Evolutionary conservation across 2,797 vertebrate genomes (phyloP).

Genomic region (Pseudochromis fuscus): DNA sequence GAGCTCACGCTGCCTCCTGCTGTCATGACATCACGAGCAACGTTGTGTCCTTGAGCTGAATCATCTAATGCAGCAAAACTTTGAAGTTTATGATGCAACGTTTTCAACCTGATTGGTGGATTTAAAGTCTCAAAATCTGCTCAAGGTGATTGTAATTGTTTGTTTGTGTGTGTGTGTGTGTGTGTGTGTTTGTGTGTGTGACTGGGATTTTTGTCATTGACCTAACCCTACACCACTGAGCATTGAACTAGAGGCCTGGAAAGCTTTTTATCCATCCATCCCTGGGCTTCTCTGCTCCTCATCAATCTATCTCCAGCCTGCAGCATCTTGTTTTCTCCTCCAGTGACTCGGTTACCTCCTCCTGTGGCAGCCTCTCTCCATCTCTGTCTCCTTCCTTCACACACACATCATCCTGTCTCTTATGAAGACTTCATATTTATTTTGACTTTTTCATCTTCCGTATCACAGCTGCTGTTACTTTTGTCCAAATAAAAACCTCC

Average conservation of each 20-base stretch:
- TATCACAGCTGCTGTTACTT: not conserved
- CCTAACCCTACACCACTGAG: constrained; percentile 58
- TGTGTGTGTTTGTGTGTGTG: constrained; percentile 12
- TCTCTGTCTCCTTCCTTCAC: not conserved
- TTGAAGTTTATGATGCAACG: constrained; percentile 28
- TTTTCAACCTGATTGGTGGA: constrained; percentile 14
- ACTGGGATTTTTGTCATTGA: constrained; percentile 45
- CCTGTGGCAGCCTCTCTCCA: constrained; percentile 4
- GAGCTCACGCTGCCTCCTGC: constrained; percentile 1
- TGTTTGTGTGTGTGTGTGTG: constrained; percentile 15
- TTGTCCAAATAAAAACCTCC: not conserved
- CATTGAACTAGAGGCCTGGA: constrained; percentile 55
- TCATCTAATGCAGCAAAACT: constrained; percentile 23
- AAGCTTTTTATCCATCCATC: constrained; percentile 66
- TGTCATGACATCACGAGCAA: constrained; percentile 1
- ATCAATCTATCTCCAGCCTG: constrained; percentile 58
- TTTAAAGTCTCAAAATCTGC: constrained; percentile 27
- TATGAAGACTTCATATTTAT: constrained; percentile 2
- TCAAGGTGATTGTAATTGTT: constrained; percentile 51
- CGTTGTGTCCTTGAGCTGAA: constrained; percentile 23
- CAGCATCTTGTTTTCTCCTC: constrained; percentile 72
- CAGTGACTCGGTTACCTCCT: constrained; percentile 57
- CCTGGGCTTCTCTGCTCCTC: constrained; percentile 46
- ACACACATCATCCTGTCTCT: not conserved
- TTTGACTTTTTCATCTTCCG: not conserved